Conservation (phyloP, 2,113 vertebrate species). For the Lagopus leucura region DNA sequence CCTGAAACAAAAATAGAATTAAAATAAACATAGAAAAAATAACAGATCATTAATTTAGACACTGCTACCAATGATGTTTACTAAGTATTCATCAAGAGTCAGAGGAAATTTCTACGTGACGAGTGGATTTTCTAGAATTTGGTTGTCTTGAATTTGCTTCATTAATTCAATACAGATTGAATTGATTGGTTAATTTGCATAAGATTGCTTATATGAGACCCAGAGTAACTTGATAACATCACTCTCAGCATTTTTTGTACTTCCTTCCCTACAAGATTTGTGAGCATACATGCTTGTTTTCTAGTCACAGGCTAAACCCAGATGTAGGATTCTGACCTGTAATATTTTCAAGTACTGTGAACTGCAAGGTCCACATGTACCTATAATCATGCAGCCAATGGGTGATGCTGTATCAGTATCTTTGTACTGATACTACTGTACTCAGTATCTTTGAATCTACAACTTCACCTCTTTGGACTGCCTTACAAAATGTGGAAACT, state of each 20-base stretch:
- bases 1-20: not conserved
- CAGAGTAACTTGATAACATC: not conserved
- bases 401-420: not conserved
- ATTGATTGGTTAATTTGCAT: too few relatives aligned
- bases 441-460: not conserved
- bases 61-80: not conserved
- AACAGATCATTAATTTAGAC: not conserved
- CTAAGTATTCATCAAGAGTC: not conserved
- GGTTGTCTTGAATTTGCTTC: not conserved
- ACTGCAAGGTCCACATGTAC: not conserved
- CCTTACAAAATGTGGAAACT: not conserved
- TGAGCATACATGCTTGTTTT: fast-evolving
- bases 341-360: not conserved
- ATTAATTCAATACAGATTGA: not conserved
- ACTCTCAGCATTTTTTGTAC: not conserved
- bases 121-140: not conserved
- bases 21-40: not conserved
- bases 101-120: not conserved
- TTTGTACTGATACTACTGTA: too few relatives aligned
- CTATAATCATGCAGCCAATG: fast-evolving
- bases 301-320: not conserved
- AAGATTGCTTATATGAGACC: not conserved
- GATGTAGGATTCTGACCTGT: not conserved
- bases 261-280: not conserved
- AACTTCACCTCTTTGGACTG: not conserved